Percentiles rank a stretch among this genome's conserved stretches.
Evolutionary conservation across 2,797 vertebrate species (phyloP).

Genomic region (Cryptoblepharus egeriae): DNA sequence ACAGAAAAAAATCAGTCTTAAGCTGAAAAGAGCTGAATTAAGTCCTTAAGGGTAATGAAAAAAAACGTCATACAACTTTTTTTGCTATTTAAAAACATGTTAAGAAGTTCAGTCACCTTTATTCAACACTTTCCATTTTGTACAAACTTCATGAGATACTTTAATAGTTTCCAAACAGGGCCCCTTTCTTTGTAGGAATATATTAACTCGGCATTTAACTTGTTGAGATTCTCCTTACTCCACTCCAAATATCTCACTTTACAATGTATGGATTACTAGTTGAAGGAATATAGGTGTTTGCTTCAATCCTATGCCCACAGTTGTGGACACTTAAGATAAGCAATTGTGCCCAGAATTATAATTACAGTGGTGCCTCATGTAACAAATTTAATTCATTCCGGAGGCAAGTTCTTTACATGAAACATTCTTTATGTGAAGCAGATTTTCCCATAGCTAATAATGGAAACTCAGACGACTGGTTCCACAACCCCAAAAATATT

Average conservation of each 20-base stretch:
- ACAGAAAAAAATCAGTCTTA: not conserved
- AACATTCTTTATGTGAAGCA: too few species aligned
- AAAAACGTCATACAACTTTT: constrained; percentile 49
- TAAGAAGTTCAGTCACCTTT: constrained; percentile 53
- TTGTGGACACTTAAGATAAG: not conserved
- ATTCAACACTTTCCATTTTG: constrained; percentile 58
- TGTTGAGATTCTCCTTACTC: constrained; percentile 37
- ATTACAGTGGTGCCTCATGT: too few species aligned
- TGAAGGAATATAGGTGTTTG: constrained; percentile 71
- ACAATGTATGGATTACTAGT: constrained; percentile 70
- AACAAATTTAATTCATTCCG: too few species aligned
- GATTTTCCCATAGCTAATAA: too few species aligned
- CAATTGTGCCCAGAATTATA: constrained; percentile 12
- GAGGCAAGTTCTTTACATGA: too few species aligned
- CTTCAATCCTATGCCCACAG: not conserved
- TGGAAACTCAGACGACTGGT: too few species aligned
- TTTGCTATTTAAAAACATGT: constrained; percentile 46
- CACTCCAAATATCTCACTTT: constrained; percentile 52
- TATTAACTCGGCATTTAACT: constrained; percentile 68
- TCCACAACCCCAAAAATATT: too few species aligned
- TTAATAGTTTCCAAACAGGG: constrained; percentile 59
- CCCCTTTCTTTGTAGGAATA: constrained; percentile 58
- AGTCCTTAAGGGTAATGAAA: constrained; percentile 17
- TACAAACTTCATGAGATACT: constrained; percentile 55
- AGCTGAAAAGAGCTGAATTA: constrained; percentile 45